These are phyloP conservation scores for Gallinago jamesoni DNA, from an alignment of 2,113 vertebrate genomes.

Conservation along the genomic window DNA sequence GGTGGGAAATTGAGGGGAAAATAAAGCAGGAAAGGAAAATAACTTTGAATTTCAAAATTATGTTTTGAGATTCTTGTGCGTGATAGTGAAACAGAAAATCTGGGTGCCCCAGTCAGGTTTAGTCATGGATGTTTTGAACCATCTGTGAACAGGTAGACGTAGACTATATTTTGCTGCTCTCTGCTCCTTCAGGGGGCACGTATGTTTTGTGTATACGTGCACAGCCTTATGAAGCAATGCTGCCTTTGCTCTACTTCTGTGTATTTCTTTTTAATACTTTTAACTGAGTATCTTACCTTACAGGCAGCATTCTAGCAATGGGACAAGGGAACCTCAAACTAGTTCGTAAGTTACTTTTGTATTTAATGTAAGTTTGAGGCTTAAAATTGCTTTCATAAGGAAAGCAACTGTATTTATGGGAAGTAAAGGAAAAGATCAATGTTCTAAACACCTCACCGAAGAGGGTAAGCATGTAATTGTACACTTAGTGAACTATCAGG, in stretches of 20 bases:
- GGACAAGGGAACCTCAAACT: not conserved
- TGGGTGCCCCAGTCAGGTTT: not conserved
- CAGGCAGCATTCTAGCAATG: not conserved
- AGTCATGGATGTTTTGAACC: not conserved
- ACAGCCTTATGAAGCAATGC: not conserved
- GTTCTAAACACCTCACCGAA: not conserved
- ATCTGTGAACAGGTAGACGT: not conserved
- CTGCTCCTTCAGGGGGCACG: not conserved
- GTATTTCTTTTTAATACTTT: not conserved
- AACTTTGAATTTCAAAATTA: not conserved
- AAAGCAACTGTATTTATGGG: not conserved
- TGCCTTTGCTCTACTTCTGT: not conserved
- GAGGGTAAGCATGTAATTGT: not conserved
- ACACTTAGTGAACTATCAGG: not conserved
- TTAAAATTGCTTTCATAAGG: not conserved
- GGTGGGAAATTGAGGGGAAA: not conserved
- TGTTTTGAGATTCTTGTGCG: not conserved
- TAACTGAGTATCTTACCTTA: not conserved
- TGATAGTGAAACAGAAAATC: not conserved
- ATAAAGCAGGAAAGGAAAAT: not conserved
- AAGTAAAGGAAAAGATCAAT: not conserved
- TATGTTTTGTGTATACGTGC: not conserved
- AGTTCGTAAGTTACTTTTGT: not conserved
- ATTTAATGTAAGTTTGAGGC: not conserved
- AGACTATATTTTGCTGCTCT: not conserved